Conservation (phyloP, 2,113 vertebrate species). For the Syngnathoides biaculeatus region DNA sequence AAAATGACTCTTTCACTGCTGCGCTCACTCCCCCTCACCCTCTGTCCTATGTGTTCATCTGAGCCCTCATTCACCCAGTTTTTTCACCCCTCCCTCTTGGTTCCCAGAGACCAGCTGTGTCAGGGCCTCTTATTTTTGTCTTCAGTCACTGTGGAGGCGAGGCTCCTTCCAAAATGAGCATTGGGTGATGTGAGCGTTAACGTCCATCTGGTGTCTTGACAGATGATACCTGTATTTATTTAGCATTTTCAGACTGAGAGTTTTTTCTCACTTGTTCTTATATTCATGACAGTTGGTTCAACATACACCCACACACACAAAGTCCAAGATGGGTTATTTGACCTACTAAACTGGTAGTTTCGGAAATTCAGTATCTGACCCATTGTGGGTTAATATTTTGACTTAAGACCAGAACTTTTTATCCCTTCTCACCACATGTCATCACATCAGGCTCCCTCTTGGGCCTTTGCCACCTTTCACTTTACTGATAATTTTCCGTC, state of each 20-base stretch:
- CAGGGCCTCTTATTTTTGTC: constrained; percentile 60
- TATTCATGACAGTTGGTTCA: background rate
- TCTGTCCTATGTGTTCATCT: constrained; percentile 44
- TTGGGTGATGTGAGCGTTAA: constrained; percentile 28
- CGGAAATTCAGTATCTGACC: too few relatives aligned
- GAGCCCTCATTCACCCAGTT: constrained; percentile 40
- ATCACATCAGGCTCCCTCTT: too few relatives aligned
- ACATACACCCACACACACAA: too few relatives aligned
- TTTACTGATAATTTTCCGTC: too few relatives aligned
- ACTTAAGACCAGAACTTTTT: too few relatives aligned
- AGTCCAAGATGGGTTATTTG: too few relatives aligned
- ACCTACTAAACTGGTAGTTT: too few relatives aligned
- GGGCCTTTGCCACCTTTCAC: too few relatives aligned
- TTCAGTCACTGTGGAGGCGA: constrained; percentile 61
- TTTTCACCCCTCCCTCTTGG: constrained; percentile 11
- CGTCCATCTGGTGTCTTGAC: constrained; percentile 42
- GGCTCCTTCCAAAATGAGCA: constrained; percentile 40
- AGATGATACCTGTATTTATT: constrained; percentile 25
- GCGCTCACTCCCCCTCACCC: constrained; percentile 48
- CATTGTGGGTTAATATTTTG: too few relatives aligned
- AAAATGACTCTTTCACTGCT: constrained; percentile 21
- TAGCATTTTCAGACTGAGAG: background rate
- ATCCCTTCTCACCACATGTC: too few relatives aligned
- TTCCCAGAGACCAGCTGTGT: constrained; percentile 64
- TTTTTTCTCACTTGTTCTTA: background rate